Conservation (phyloP, 2,797 vertebrate genomes). For the Sphaeramia orbicularis region DNA sequence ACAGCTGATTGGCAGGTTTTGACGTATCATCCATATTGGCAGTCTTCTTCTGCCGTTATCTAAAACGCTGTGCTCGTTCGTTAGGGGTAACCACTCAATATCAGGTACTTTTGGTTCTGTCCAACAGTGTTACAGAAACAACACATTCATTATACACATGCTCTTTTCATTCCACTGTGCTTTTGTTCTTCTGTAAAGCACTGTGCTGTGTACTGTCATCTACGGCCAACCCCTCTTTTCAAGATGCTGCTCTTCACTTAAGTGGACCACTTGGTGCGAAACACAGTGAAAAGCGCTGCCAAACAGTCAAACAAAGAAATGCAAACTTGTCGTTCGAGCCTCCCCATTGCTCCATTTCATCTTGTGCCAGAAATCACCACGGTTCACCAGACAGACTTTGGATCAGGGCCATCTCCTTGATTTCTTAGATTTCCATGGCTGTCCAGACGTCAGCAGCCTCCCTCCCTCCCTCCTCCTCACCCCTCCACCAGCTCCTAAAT, state of each 20-base stretch:
- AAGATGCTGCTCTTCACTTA: slow-evolving; percentile 47
- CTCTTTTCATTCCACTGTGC: slow-evolving; percentile 17
- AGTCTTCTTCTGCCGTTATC: neutral
- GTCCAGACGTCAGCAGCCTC: slow-evolving; percentile 79
- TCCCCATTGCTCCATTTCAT: slow-evolving; percentile 53
- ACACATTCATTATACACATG: neutral
- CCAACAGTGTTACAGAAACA: slow-evolving; percentile 6
- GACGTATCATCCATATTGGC: neutral
- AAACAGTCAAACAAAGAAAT: slow-evolving; percentile 48
- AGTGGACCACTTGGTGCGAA: slow-evolving; percentile 38
- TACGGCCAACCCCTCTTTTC: slow-evolving; percentile 28
- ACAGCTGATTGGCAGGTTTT: neutral
- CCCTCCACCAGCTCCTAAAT: slow-evolving; percentile 67
- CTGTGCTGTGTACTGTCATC: slow-evolving; percentile 26
- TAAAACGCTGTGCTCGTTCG: neutral
- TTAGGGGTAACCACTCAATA: neutral
- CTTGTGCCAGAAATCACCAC: slow-evolving; percentile 58
- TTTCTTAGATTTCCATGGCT: slow-evolving; percentile 79
- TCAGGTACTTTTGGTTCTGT: slow-evolving; percentile 1
- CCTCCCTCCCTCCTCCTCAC: slow-evolving; percentile 12
- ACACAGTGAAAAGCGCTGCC: slow-evolving; percentile 27
- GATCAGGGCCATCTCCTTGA: slow-evolving; percentile 73
- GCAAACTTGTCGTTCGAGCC: slow-evolving; percentile 51
- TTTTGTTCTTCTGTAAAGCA: slow-evolving; percentile 2
- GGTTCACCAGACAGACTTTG: slow-evolving; percentile 69